phyloP scores from a whole-genome alignment of 2,888 invertebrate genomes.

The Megalurothrips usitatus region DNA sequence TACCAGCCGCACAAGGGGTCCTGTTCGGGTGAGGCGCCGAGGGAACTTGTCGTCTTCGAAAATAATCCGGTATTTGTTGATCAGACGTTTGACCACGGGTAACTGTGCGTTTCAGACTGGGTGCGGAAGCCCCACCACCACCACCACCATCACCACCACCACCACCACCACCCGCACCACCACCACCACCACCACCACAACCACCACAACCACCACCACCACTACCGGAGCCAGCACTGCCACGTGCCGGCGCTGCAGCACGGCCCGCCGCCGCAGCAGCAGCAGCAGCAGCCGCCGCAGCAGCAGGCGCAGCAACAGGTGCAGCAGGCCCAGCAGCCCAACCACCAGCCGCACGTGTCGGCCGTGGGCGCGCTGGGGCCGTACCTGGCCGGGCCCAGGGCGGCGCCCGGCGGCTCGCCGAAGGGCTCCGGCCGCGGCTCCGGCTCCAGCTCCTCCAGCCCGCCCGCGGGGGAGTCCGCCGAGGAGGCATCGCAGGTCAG shows the following conservation, averaged over 20 bases:
- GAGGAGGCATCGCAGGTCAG: slow-evolving; percentile 17
- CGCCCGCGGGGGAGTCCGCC: slow-evolving; percentile 40
- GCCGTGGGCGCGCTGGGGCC: background rate
- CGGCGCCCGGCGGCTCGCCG: slow-evolving; percentile 33
- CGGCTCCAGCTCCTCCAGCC: slow-evolving; percentile 38
- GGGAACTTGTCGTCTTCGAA: too few relatives aligned
- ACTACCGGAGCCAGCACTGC: slow-evolving; percentile 32
- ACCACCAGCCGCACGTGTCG: background rate
- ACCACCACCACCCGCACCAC: slow-evolving; percentile 30
- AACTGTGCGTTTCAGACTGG: slow-evolving; percentile 6
- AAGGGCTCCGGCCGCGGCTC: slow-evolving; percentile 33
- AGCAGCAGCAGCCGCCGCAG: background rate
- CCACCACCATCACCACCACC: slow-evolving; percentile 30
- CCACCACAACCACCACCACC: slow-evolving; percentile 37
- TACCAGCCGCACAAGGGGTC: slow-evolving; percentile 41
- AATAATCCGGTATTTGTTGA: too few relatives aligned
- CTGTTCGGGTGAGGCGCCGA: background rate
- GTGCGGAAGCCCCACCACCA: slow-evolving; percentile 30
- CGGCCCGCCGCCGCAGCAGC: background rate
- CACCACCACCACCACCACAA: slow-evolving; percentile 30
- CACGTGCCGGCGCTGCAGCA: slow-evolving; percentile 28
- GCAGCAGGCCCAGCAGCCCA: slow-evolving; percentile 25
- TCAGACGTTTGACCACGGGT: too few relatives aligned
- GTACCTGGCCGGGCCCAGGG: slow-evolving; percentile 34
- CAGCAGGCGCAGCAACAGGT: slow-evolving; percentile 28